These are phyloP conservation scores for Hydra vulgaris DNA, from an alignment of 30 jellyfish, hydroid and myxozoan genomes.

Conservation along the genomic window DNA sequence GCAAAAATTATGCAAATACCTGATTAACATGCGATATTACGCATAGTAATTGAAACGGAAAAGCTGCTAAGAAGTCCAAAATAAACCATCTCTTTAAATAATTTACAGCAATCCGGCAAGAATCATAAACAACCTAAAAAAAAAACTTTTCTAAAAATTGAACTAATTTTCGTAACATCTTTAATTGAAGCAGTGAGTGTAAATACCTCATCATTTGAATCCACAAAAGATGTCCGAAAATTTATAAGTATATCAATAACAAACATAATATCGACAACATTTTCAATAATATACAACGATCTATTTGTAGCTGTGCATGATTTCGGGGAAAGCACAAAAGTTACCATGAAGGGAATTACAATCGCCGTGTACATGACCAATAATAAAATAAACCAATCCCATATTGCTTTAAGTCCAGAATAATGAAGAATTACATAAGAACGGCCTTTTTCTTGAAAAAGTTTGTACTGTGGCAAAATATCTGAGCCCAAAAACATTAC, in stretches of 20 bases:
- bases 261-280: constrained; percentile 90
- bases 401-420: constrained; percentile 86
- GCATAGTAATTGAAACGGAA: too few species aligned
- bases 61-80: too few species aligned
- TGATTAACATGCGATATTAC: too few species aligned
- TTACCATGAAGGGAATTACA: constrained; percentile 90
- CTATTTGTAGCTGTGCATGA: constrained; percentile 51
- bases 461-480: constrained; percentile 72
- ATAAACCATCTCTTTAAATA: too few species aligned
- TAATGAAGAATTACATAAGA: constrained; percentile 86
- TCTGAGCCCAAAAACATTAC: constrained; percentile 94
- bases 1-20: too few species aligned
- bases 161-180: too few species aligned
- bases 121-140: too few species aligned
- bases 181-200: too few species aligned
- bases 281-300: constrained; percentile 72
- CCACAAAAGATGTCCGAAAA: constrained; percentile 90
- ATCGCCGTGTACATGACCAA: constrained; percentile 95
- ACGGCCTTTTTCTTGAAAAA: constrained; percentile 25
- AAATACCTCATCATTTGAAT: constrained; percentile 65
- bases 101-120: too few species aligned
- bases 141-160: too few species aligned
- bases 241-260: constrained; percentile 76
- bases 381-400: constrained; percentile 87
- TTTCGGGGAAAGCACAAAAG: constrained; percentile 49